phyloP scores from a whole-genome alignment of 2,113 vertebrate species.

The Halcyon senegalensis region DNA sequence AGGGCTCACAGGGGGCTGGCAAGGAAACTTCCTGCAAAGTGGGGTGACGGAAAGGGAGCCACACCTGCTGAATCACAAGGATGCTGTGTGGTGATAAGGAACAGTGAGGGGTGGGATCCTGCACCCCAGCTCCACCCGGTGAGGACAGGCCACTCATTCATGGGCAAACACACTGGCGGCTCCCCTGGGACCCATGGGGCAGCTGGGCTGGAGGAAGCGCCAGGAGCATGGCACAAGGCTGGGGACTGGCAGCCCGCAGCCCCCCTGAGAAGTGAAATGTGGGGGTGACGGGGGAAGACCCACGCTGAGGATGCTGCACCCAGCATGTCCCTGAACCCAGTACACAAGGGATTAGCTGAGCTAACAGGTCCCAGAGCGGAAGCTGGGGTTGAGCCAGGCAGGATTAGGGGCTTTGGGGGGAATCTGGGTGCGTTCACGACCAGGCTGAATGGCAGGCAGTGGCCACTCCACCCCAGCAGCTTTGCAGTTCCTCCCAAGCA shows the following conservation, averaged over 20 bases:
- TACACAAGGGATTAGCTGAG: conserved; percentile 15
- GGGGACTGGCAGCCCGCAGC: background rate
- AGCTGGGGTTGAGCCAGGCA: conserved; percentile 28
- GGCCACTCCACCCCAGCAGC: background rate
- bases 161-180: background rate
- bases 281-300: background rate
- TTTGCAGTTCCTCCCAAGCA: background rate
- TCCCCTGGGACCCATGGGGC: background rate
- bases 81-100: conserved; percentile 28
- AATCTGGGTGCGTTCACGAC: conserved; percentile 47
- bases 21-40: conserved; percentile 57
- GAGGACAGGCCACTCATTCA: background rate
- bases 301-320: background rate
- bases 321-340: background rate
- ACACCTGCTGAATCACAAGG: conserved; percentile 72
- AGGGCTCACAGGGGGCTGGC: conserved; percentile 26
- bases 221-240: background rate
- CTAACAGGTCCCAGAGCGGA: conserved; percentile 1
- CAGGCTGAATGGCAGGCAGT: background rate
- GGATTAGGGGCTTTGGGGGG: conserved; percentile 57
- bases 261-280: background rate
- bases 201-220: background rate
- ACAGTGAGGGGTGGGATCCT: background rate
- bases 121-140: background rate
- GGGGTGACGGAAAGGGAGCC: conserved; percentile 60